These are phyloP conservation scores for Agonum fuliginosum DNA, from an alignment of 2,888 invertebrate genomes.

Conservation along the genomic window DNA sequence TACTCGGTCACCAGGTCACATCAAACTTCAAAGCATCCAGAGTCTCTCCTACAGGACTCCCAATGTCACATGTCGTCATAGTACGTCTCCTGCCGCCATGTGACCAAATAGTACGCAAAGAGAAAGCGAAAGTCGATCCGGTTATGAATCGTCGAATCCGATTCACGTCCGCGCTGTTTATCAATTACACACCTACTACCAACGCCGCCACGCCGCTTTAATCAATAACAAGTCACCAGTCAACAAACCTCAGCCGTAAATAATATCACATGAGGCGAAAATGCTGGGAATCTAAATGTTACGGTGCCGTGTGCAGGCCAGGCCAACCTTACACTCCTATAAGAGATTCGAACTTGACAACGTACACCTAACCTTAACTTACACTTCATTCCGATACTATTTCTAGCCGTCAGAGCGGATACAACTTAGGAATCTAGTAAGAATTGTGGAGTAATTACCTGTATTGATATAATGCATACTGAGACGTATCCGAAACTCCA, in stretches of 20 bases:
- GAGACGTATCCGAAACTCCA: conserved; percentile 69
- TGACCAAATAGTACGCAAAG: conserved; percentile 43
- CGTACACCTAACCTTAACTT: conserved; percentile 55
- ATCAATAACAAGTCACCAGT: conserved; percentile 43
- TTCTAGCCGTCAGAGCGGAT: not conserved
- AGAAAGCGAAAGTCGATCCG: conserved; percentile 46
- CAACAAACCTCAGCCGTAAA: conserved; percentile 14
- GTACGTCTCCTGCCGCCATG: conserved; percentile 17
- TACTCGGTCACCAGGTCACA: conserved; percentile 44
- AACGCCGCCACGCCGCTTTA: conserved; percentile 34
- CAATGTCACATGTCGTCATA: too few relatives aligned
- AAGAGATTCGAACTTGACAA: conserved; percentile 51
- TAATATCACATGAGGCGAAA: conserved; percentile 15
- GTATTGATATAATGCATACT: conserved; percentile 69
- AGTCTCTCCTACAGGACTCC: conserved; percentile 9
- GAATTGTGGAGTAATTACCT: conserved; percentile 66
- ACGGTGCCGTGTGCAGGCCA: conserved; percentile 21
- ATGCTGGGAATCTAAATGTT: not conserved
- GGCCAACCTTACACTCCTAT: not conserved
- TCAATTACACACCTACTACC: conserved; percentile 48
- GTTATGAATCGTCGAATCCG: conserved; percentile 51
- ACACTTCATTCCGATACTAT: conserved; percentile 16
- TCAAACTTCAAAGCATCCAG: not conserved
- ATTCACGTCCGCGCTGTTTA: conserved; percentile 49
- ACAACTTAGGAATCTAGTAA: conserved; percentile 6